Evolutionary conservation across 2,888 invertebrate species (phyloP).

Genomic region (Merodon equestris): DNA sequence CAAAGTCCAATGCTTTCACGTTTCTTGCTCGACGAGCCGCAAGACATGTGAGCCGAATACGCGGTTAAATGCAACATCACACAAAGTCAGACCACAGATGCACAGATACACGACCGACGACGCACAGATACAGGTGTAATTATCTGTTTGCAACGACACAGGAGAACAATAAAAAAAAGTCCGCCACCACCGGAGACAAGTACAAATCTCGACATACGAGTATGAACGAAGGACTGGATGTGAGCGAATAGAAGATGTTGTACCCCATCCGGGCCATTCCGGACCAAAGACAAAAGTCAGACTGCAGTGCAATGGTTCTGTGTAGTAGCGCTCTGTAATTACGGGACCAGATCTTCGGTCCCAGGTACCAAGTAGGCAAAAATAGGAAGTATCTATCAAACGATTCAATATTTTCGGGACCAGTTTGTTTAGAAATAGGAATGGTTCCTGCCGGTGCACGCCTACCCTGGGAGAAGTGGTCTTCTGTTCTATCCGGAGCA

Average conservation of each 20-base stretch:
- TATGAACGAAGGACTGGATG: slow-evolving; percentile 22
- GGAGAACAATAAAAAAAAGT: slow-evolving; percentile 37
- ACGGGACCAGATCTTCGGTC: slow-evolving; percentile 33
- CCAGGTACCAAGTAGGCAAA: slow-evolving; percentile 55
- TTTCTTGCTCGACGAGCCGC: slow-evolving; percentile 42
- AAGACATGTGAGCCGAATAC: slow-evolving; percentile 59
- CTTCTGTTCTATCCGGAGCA: slow-evolving; percentile 46
- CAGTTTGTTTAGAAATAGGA: slow-evolving; percentile 2
- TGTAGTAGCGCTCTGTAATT: slow-evolving; percentile 63
- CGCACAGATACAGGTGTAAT: slow-evolving; percentile 45
- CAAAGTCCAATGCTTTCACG: slow-evolving; percentile 44
- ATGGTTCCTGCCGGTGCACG: slow-evolving; percentile 50
- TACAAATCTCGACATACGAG: slow-evolving; percentile 48
- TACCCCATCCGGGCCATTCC: slow-evolving; percentile 52
- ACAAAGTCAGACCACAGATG: slow-evolving; percentile 35
- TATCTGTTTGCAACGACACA: slow-evolving; percentile 27
- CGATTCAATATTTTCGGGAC: slow-evolving; percentile 51
- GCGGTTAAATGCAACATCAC: no score
- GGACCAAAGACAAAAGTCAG: slow-evolving; percentile 44
- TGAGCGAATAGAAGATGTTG: slow-evolving; percentile 28
- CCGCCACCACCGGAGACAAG: slow-evolving; percentile 4
- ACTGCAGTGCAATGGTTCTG: slow-evolving; percentile 8
- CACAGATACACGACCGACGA: slow-evolving; percentile 11
- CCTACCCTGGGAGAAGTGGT: slow-evolving; percentile 27
- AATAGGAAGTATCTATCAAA: slow-evolving; percentile 68